Conservation (phyloP, 2,113 vertebrate genomes). For the Leptodactylus fuscus region DNA sequence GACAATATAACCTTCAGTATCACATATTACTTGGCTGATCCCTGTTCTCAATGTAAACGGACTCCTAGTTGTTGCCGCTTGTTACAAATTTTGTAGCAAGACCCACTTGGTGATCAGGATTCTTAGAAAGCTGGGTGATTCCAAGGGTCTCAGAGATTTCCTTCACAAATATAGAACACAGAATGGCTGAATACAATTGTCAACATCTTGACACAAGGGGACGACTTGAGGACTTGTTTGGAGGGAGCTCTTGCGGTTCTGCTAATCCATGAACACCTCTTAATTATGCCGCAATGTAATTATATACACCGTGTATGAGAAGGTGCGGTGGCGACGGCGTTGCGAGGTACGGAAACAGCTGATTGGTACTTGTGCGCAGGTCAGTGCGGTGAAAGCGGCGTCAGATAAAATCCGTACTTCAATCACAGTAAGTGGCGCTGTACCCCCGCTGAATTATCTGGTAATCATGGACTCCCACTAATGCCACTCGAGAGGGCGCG, state of each 20-base stretch:
- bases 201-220: background rate
- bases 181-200: background rate
- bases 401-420: background rate
- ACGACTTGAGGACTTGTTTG: background rate
- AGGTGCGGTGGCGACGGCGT: background rate
- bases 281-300: background rate
- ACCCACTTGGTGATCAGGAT: background rate
- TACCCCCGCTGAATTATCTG: background rate
- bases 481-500: background rate
- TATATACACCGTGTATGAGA: background rate
- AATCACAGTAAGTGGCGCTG: constrained; percentile 17
- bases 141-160: too few relatives aligned
- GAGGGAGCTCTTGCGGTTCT: too few relatives aligned
- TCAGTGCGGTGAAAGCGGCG: background rate
- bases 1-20: too few relatives aligned
- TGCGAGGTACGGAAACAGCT: background rate
- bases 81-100: too few relatives aligned
- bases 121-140: too few relatives aligned
- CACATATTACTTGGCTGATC: too few relatives aligned
- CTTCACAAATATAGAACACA: too few relatives aligned
- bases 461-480: background rate
- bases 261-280: background rate
- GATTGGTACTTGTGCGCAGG: constrained; percentile 8
- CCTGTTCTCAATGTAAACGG: too few relatives aligned
- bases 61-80: too few relatives aligned